Evolutionary conservation across 2,113 vertebrate species (phyloP).

Genomic region (Cranoglanis bouderius): DNA sequence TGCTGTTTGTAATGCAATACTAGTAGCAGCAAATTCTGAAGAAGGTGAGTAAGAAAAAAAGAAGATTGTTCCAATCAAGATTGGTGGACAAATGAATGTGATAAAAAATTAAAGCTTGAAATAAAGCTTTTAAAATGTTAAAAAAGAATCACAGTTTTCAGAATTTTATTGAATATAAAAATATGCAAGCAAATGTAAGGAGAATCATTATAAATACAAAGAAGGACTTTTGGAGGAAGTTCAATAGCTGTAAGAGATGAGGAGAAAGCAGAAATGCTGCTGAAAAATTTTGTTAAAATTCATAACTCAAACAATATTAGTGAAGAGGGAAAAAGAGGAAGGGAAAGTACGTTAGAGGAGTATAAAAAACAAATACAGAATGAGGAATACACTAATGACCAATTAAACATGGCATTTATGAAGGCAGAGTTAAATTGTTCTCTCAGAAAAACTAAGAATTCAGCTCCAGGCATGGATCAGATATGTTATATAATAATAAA

Average conservation of each 20-base stretch:
- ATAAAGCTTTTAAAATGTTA: too few relatives aligned
- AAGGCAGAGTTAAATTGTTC: neutral
- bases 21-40: neutral
- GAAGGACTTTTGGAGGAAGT: neutral
- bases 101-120: neutral
- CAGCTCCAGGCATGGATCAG: neutral
- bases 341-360: too few relatives aligned
- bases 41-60: neutral
- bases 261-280: neutral
- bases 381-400: neutral
- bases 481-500: neutral
- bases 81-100: neutral
- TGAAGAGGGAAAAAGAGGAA: neutral
- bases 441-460: neutral
- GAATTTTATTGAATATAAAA: neutral
- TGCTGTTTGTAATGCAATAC: neutral
- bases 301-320: neutral
- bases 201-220: neutral
- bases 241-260: neutral
- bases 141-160: too few relatives aligned
- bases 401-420: neutral
- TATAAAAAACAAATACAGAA: neutral
- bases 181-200: neutral
- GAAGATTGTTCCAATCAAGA: neutral
- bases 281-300: neutral